phyloP scores from a whole-genome alignment of 1,140 invertebrate genomes.

The Asbolus verrucosus region DNA sequence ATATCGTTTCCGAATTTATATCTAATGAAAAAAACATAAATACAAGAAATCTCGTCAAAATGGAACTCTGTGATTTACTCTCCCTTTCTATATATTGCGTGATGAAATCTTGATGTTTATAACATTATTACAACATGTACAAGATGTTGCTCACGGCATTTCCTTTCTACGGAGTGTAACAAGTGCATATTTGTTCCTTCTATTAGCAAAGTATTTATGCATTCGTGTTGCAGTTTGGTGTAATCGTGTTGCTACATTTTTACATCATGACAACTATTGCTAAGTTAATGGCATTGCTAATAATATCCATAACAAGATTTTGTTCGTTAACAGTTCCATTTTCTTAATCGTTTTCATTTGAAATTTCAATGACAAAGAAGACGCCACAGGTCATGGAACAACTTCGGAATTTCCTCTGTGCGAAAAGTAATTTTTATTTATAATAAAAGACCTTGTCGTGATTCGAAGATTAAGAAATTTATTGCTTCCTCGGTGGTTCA shows the following conservation, averaged over 20 bases:
- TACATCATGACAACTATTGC: constrained; percentile 6
- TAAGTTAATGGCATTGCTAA: not conserved
- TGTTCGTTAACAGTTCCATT: too few species aligned
- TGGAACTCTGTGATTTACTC: not conserved
- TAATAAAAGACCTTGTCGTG: constrained; percentile 16
- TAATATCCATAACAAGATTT: too few species aligned
- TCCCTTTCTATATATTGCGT: constrained; percentile 24
- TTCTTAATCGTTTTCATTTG: not conserved
- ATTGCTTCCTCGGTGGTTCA: not conserved
- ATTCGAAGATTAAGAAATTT: not conserved
- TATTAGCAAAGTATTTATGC: constrained; percentile 23
- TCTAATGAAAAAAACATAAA: too few species aligned
- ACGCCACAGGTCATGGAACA: not conserved
- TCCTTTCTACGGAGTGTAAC: constrained; percentile 29
- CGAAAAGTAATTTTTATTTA: not conserved
- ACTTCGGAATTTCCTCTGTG: not conserved
- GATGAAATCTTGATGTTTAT: not conserved
- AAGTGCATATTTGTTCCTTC: constrained; percentile 23
- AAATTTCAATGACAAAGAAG: not conserved
- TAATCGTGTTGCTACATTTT: constrained; percentile 26
- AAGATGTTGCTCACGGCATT: constrained; percentile 32
- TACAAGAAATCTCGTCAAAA: too few species aligned
- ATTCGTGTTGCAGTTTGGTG: constrained; percentile 19
- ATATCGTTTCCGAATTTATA: too few species aligned
- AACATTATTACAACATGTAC: constrained; percentile 11